Evolutionary conservation across 2,113 vertebrate genomes (phyloP).

Genomic region (Centropristis striata): DNA sequence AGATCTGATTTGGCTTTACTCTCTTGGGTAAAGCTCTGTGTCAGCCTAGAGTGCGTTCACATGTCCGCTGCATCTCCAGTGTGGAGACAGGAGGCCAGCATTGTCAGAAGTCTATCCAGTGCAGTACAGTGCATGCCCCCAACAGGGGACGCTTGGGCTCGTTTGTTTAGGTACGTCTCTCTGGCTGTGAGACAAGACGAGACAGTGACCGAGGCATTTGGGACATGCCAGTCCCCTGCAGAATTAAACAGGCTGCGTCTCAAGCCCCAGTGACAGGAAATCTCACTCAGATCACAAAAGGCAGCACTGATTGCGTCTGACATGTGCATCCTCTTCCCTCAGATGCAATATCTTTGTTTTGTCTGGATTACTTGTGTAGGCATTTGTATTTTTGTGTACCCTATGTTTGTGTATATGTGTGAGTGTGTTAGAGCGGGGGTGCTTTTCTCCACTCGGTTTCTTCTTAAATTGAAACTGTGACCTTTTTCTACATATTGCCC

Average conservation of each 20-base stretch:
- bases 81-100: slow-evolving; percentile 21
- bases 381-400: slow-evolving; percentile 47
- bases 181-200: slow-evolving; percentile 64
- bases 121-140: slow-evolving; percentile 46
- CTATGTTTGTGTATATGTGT: neutral
- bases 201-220: slow-evolving; percentile 71
- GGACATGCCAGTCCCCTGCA: slow-evolving; percentile 75
- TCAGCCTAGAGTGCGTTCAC: slow-evolving; percentile 59
- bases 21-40: slow-evolving; percentile 57
- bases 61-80: slow-evolving; percentile 46
- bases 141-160: slow-evolving; percentile 44
- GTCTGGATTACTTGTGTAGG: slow-evolving; percentile 67
- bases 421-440: neutral
- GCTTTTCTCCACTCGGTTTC: slow-evolving; percentile 28
- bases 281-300: slow-evolving; percentile 81
- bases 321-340: slow-evolving; percentile 76
- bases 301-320: slow-evolving; percentile 80
- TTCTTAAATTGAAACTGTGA: slow-evolving; percentile 65
- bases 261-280: slow-evolving; percentile 77
- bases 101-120: slow-evolving; percentile 62
- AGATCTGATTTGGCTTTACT: slow-evolving; percentile 71
- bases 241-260: slow-evolving; percentile 77
- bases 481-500: slow-evolving; percentile 65
- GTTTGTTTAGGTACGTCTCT: slow-evolving; percentile 64
- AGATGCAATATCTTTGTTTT: slow-evolving; percentile 79